Evolutionary conservation across 2,888 invertebrate genomes (phyloP).

Genomic region (Lithosia quadra): DNA sequence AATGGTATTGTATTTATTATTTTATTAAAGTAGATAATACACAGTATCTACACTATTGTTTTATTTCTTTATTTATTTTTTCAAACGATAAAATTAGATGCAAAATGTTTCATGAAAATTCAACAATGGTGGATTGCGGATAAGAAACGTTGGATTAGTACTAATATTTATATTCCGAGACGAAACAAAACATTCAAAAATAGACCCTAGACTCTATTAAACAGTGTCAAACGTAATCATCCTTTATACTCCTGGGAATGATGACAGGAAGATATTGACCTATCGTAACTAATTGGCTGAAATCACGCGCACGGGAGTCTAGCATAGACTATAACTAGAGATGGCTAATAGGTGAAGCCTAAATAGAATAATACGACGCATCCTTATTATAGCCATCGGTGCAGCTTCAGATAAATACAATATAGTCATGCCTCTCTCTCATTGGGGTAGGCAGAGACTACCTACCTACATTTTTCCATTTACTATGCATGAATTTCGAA

Average conservation of each 20-base stretch:
- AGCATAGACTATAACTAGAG: conserved; percentile 40
- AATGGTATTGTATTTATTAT: too few relatives aligned
- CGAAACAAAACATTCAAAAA: too few relatives aligned
- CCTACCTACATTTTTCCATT: too few relatives aligned
- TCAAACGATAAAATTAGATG: too few relatives aligned
- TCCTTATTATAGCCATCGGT: conserved; percentile 85
- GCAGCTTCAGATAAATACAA: conserved; percentile 10
- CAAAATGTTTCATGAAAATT: too few relatives aligned
- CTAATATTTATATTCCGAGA: too few relatives aligned
- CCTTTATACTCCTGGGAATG: not conserved
- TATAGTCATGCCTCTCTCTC: conserved; percentile 7
- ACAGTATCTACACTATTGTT: too few relatives aligned
- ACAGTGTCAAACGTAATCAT: not conserved
- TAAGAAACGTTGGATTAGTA: too few relatives aligned
- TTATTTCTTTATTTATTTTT: too few relatives aligned
- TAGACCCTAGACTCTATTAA: not conserved
- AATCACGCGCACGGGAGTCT: conserved; percentile 31
- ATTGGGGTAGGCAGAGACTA: not conserved
- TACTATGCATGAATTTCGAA: too few relatives aligned
- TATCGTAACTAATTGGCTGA: not conserved
- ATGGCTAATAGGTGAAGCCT: conserved; percentile 77
- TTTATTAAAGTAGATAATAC: too few relatives aligned
- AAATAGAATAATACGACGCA: conserved; percentile 90
- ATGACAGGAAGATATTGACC: not conserved
- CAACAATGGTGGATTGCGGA: too few relatives aligned